phyloP scores from a whole-genome alignment of 2,797 vertebrate genomes.

The Aphelocoma californica region DNA sequence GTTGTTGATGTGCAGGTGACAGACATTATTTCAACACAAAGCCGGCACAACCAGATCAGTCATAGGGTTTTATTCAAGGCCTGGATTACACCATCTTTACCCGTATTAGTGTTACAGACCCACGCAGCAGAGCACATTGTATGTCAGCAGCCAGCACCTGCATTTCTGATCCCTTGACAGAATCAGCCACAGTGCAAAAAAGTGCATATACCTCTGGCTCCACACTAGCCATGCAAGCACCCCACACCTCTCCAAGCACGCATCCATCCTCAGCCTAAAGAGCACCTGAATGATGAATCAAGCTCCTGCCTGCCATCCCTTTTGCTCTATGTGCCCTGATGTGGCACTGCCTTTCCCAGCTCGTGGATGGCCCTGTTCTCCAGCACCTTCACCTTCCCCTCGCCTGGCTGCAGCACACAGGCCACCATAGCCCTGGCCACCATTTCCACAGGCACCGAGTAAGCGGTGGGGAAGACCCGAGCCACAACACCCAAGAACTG shows the following conservation, averaged over 20 bases:
- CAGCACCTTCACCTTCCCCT: conserved; percentile 78
- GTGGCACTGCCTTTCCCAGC: conserved; percentile 62
- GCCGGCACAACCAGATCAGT: neutral
- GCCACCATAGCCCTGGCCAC: conserved; percentile 82
- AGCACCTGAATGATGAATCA: neutral
- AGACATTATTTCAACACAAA: neutral
- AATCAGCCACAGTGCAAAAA: neutral
- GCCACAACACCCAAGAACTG: conserved; percentile 74
- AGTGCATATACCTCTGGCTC: neutral
- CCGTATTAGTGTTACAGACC: fast-evolving
- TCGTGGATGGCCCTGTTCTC: conserved; percentile 81
- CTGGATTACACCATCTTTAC: neutral
- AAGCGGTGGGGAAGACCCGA: conserved; percentile 67
- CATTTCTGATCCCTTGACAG: neutral
- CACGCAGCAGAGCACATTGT: neutral
- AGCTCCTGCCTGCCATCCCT: neutral
- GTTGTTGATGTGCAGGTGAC: neutral
- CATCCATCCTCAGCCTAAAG: fast-evolving
- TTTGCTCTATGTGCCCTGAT: neutral
- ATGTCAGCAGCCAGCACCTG: neutral
- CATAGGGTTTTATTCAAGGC: neutral
- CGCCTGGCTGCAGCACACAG: neutral
- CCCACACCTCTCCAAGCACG: fast-evolving
- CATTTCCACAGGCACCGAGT: conserved; percentile 75
- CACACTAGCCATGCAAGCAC: neutral